Evolutionary conservation across 1,140 invertebrate species (phyloP).

Genomic region (Bombus huntii): DNA sequence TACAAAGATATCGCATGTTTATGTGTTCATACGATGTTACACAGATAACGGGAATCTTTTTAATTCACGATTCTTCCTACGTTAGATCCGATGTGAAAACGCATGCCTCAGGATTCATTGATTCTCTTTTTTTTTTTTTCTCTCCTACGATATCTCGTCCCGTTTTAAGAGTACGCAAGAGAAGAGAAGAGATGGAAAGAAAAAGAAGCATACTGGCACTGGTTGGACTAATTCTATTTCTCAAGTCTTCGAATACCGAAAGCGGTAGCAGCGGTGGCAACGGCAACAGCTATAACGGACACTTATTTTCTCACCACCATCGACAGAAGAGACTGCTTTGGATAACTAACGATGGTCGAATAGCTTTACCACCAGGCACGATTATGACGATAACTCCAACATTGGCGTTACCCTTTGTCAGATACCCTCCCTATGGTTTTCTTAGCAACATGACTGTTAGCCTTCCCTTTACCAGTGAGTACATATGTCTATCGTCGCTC

Average conservation of each 20-base stretch:
- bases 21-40: neutral
- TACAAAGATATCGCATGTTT: neutral
- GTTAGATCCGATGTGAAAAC: neutral
- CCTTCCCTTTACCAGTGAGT: constrained; percentile 94
- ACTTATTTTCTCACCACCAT: constrained; percentile 85
- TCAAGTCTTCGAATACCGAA: constrained; percentile 8
- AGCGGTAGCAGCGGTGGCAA: neutral
- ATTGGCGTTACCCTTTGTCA: constrained; percentile 90
- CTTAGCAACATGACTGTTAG: constrained; percentile 92
- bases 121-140: too few relatives aligned
- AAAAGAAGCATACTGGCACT: constrained; percentile 10
- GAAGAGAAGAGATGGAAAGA: neutral
- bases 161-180: neutral
- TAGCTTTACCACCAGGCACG: constrained; percentile 91
- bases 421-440: constrained; percentile 92
- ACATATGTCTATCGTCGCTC: neutral
- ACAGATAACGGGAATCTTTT: constrained; percentile 33
- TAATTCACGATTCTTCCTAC: constrained; percentile 28
- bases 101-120: neutral
- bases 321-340: constrained; percentile 91
- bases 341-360: constrained; percentile 91
- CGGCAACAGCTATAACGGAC: neutral
- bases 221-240: constrained; percentile 30
- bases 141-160: neutral
- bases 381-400: constrained; percentile 91